Percentiles rank a stretch among this genome's conserved stretches.
These are phyloP conservation scores for Argyrosomus regius DNA, from an alignment of 2,797 vertebrate genomes.

Conservation along the genomic window DNA sequence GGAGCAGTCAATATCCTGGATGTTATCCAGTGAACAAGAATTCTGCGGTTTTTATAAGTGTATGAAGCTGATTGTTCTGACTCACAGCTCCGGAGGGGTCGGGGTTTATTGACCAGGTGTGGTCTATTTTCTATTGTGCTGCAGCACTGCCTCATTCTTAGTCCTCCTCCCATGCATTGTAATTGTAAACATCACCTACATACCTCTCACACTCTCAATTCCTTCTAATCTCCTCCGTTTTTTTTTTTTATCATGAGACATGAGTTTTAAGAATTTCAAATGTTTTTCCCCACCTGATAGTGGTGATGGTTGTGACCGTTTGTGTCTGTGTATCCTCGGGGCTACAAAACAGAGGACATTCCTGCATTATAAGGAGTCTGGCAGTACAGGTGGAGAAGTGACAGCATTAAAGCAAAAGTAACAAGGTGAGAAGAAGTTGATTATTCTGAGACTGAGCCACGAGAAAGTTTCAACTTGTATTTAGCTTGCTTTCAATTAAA, in stretches of 20 bases:
- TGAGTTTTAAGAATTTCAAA: constrained; percentile 9
- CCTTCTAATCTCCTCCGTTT: constrained; percentile 1
- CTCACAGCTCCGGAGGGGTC: constrained; percentile 44
- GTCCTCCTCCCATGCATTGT: constrained; percentile 33
- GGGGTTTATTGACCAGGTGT: constrained; percentile 61
- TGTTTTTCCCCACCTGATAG: constrained; percentile 60
- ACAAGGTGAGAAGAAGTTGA: constrained; percentile 35
- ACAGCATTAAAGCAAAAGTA: constrained; percentile 25
- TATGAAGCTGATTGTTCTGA: constrained; percentile 58
- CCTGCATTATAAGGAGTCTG: constrained; percentile 43
- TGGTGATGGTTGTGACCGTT: constrained; percentile 62
- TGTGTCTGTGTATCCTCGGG: constrained; percentile 40
- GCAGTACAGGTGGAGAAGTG: constrained; percentile 23
- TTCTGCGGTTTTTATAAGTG: constrained; percentile 40
- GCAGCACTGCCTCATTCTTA: constrained; percentile 34
- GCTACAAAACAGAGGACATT: constrained; percentile 64
- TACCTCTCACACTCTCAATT: not conserved
- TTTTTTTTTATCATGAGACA: not conserved
- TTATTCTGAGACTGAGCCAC: constrained; percentile 46
- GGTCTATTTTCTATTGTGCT: constrained; percentile 44
- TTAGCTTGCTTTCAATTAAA: constrained; percentile 66
- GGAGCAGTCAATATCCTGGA: constrained; percentile 66
- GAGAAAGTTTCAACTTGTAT: constrained; percentile 49
- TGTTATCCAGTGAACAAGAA: constrained; percentile 45
- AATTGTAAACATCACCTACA: constrained; percentile 40